Evolutionary conservation across 2,888 invertebrate genomes (phyloP).

Genomic region (Agrypnus murinus): DNA sequence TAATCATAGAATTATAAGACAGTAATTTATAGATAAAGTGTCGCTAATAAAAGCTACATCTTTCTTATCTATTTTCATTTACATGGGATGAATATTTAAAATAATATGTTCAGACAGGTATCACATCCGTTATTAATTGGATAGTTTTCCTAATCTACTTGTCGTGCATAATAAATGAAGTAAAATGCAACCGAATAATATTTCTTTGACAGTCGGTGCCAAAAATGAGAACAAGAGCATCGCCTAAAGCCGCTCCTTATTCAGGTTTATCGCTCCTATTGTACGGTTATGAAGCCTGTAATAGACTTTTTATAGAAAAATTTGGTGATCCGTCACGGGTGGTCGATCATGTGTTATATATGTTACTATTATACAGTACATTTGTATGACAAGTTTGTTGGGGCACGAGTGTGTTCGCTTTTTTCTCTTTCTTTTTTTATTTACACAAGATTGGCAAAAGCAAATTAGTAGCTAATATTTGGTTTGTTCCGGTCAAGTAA

Average conservation of each 20-base stretch:
- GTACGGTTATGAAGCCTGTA: constrained; percentile 48
- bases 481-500: constrained; percentile 41
- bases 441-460: constrained; percentile 26
- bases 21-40: constrained; percentile 6
- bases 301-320: constrained; percentile 47
- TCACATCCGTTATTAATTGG: constrained; percentile 29
- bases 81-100: neutral
- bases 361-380: constrained; percentile 40
- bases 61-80: constrained; percentile 19
- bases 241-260: constrained; percentile 34
- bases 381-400: constrained; percentile 22
- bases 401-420: constrained; percentile 7
- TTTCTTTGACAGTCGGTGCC: constrained; percentile 15
- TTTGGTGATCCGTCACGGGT: constrained; percentile 46
- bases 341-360: constrained; percentile 45
- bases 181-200: constrained; percentile 25
- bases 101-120: constrained; percentile 22
- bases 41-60: neutral
- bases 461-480: constrained; percentile 33
- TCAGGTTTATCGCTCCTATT: constrained; percentile 43
- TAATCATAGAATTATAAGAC: constrained; percentile 1
- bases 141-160: constrained; percentile 34
- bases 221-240: constrained; percentile 39
- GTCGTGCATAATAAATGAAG: constrained; percentile 41
- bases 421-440: neutral